A percentile compares a stretch with the other conserved stretches of the same genome.
phyloP scores from a whole-genome alignment of 2,113 vertebrate species.

The Melanostigma gelatinosum region DNA sequence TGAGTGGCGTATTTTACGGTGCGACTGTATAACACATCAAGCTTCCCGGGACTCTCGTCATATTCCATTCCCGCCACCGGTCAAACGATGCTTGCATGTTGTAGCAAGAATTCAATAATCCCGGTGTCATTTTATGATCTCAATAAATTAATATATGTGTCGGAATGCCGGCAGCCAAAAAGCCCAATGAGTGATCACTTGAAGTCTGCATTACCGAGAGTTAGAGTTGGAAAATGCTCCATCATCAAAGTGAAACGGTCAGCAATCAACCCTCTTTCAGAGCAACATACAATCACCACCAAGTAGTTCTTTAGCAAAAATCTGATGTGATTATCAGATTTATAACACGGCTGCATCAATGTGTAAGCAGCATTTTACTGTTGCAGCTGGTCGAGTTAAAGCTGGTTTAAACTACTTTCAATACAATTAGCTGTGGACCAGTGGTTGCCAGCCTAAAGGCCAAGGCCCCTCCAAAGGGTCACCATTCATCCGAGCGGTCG shows the following conservation, averaged over 20 bases:
- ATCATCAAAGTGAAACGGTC: conserved; percentile 19
- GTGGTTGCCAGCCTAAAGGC: too few relatives aligned
- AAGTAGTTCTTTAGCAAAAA: neutral
- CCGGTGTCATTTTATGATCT: conserved; percentile 15
- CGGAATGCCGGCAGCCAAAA: neutral
- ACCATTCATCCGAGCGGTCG: too few relatives aligned
- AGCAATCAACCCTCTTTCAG: conserved; percentile 14
- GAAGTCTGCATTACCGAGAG: neutral
- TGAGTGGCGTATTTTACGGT: conserved; percentile 59
- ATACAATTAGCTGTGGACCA: too few relatives aligned
- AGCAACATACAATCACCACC: conserved; percentile 25
- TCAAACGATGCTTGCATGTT: conserved; percentile 3
- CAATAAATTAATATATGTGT: conserved; percentile 25
- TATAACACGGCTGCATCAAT: neutral
- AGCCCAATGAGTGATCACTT: neutral
- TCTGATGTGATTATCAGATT: too few relatives aligned
- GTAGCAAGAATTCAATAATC: conserved; percentile 17
- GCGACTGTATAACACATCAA: conserved; percentile 59
- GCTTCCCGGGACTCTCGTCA: conserved; percentile 21
- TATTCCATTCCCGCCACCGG: conserved; percentile 32
- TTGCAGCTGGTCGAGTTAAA: neutral
- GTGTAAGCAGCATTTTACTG: neutral
- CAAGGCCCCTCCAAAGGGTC: too few relatives aligned
- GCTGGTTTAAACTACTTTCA: neutral
- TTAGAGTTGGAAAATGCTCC: neutral